Evolutionary conservation across 2,113 vertebrate species (phyloP), one percentile per base, ranked within the genome.

Genomic region (Gavialis gangeticus): DNA sequence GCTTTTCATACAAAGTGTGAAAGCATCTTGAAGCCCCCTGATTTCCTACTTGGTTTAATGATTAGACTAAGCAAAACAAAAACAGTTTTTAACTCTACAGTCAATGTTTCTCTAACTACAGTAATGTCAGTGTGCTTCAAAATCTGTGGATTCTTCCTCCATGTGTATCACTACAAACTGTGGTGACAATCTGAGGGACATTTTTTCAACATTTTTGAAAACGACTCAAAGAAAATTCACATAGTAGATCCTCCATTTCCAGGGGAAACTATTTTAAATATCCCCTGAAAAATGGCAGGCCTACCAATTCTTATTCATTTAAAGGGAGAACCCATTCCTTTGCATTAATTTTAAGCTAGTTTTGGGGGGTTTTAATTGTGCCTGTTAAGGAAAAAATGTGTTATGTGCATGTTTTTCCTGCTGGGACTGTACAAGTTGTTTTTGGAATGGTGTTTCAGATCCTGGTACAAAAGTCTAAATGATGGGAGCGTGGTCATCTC

Each of bases 361-460:
- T 73, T 73, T 22, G 24, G 25, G 46, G 27, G 46, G 37, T 37
- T 37, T 46, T 46, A 46, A 46, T 46, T 46, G 46, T 46, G 46
- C 46, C 78, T 2, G 37, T 57, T 80, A 56, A 6, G 22, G 24
- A 79, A 73, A 28, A 9, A 57, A 25, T 66, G 27, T 28, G n/a
- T 28, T 16, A 13, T 15, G 13, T 4, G 15, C 18, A 3, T 66
- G 13, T 15, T 66, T 28, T 1, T 28, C 25, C 28, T n/a, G 4
- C 18, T 8, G 56, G 16, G 55, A 30, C 28, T 14, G 2, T 55
- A 22, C 2, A 7, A 2, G 3, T 55, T 75, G 58, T 13, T 46
- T 37, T 1, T 0, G 9, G 5, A 2, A 28, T n/a, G n/a, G 1
- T 25, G 2, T 2, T 0, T 0, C 10, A 16, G 55, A 22, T 2